Percentiles rank a stretch among this genome's conserved stretches.
Evolutionary conservation across 1,140 invertebrate genomes (phyloP).

Genomic region (Anagrus nilaparvatae): DNA sequence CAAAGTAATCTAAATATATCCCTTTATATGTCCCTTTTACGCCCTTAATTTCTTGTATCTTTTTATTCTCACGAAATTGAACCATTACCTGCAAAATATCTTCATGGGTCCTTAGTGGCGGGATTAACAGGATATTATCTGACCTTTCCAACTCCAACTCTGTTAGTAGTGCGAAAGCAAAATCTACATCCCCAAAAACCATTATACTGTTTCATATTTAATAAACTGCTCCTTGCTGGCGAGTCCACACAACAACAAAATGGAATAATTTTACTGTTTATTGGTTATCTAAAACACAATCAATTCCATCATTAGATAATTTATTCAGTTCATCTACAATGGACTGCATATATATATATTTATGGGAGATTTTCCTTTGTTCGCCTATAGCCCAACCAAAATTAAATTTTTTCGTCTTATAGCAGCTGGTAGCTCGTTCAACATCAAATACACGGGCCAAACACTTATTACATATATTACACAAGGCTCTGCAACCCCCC

Average conservation of each 20-base stretch:
- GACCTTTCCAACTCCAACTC: not conserved
- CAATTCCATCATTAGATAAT: slow-evolving; percentile 10
- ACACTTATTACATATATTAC: no score
- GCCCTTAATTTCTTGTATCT: slow-evolving; percentile 7
- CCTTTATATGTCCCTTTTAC: slow-evolving; percentile 14
- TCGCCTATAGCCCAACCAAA: slow-evolving; percentile 14
- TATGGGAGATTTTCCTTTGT: slow-evolving; percentile 14
- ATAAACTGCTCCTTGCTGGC: slow-evolving; percentile 8
- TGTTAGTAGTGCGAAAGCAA: slow-evolving; percentile 8
- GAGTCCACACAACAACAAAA: slow-evolving; percentile 17
- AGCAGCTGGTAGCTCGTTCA: slow-evolving; percentile 9
- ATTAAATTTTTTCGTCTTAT: slow-evolving; percentile 12
- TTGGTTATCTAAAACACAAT: not conserved
- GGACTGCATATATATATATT: slow-evolving; percentile 14
- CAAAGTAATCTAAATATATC: slow-evolving; percentile 15
- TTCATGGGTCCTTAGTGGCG: slow-evolving; percentile 3
- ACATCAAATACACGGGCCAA: slow-evolving; percentile 15
- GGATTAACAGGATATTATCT: slow-evolving; percentile 9
- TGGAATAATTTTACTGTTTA: slow-evolving; percentile 12
- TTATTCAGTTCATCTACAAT: slow-evolving; percentile 14
- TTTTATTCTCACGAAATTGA: no score
- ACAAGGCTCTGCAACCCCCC: no score
- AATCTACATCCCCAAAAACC: slow-evolving; percentile 15
- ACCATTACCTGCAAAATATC: slow-evolving; percentile 14
- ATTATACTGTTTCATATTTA: slow-evolving; percentile 18